phyloP scores from a whole-genome alignment of 2,797 vertebrate species.

The Anabas testudineus region DNA sequence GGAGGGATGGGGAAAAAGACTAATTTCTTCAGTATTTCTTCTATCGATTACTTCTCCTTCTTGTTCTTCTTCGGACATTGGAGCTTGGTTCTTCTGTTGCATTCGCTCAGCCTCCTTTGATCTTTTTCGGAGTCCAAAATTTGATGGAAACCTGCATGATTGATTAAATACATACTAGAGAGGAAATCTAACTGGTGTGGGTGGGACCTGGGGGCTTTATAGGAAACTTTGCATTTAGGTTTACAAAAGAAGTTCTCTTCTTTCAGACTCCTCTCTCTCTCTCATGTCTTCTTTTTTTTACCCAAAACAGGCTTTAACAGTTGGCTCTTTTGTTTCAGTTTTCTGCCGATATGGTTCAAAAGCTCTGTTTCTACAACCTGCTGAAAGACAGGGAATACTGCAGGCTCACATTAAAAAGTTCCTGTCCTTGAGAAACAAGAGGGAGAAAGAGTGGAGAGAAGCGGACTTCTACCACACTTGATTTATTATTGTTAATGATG shows the following conservation, averaged over 20 bases:
- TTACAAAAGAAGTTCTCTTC: conserved; percentile 80
- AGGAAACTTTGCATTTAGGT: conserved; percentile 76
- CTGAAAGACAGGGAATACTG: conserved; percentile 21
- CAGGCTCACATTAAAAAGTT: conserved; percentile 34
- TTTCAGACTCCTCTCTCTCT: conserved; percentile 68
- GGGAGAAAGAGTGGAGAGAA: conserved; percentile 66
- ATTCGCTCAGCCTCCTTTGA: conserved; percentile 85
- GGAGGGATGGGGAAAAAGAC: conserved; percentile 71
- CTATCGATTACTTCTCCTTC: conserved; percentile 80
- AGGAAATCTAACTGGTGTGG: conserved; percentile 72
- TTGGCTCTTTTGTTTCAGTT: conserved; percentile 40
- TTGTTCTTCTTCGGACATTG: conserved; percentile 82
- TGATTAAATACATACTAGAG: conserved; percentile 81
- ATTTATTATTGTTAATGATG: conserved; percentile 80
- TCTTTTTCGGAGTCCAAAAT: conserved; percentile 80
- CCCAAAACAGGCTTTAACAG: conserved; percentile 27
- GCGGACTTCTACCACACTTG: conserved; percentile 71
- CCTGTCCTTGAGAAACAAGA: conserved; percentile 50
- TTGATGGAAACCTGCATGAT: conserved; percentile 87
- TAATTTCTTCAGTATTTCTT: conserved; percentile 85
- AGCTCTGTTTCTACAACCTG: conserved; percentile 29
- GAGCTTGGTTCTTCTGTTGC: conserved; percentile 87
- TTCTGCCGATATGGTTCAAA: conserved; percentile 30
- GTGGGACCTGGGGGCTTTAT: conserved; percentile 72
- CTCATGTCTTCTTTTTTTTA: conserved; percentile 51